These are phyloP conservation scores for Trematomus loennbergii DNA, from an alignment of 2,113 vertebrate genomes.

Conservation along the genomic window DNA sequence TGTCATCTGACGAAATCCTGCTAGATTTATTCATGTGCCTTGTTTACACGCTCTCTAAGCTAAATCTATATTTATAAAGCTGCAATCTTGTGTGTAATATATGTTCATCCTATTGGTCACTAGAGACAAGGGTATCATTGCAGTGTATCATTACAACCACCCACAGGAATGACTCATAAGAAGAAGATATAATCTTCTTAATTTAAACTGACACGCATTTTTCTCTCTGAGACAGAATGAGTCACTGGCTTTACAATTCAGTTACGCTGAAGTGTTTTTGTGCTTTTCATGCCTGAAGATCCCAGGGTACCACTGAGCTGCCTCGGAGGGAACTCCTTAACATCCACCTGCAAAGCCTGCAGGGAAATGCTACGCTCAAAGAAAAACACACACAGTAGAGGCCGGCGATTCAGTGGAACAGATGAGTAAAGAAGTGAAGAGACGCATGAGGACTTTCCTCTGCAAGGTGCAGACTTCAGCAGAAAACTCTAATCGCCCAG, in stretches of 20 bases:
- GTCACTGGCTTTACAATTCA: slow-evolving; percentile 57
- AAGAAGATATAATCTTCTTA: slow-evolving; percentile 2
- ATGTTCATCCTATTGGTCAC: background rate
- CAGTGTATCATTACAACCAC: slow-evolving; percentile 11
- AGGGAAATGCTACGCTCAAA: slow-evolving; percentile 35
- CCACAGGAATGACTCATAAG: slow-evolving; percentile 38
- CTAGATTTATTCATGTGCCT: background rate
- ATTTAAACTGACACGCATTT: slow-evolving; percentile 26
- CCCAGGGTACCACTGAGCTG: slow-evolving; percentile 33
- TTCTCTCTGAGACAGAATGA: slow-evolving; percentile 15
- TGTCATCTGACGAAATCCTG: slow-evolving; percentile 1
- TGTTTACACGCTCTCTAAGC: background rate
- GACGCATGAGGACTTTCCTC: slow-evolving; percentile 21
- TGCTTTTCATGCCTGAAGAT: slow-evolving; percentile 54
- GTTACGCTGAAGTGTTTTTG: slow-evolving; percentile 60
- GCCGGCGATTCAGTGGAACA: slow-evolving; percentile 21
- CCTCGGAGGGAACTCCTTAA: slow-evolving; percentile 42
- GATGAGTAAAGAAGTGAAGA: background rate
- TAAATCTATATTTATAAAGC: slow-evolving; percentile 16
- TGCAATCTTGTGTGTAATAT: background rate
- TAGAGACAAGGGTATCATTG: slow-evolving; percentile 13
- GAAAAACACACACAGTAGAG: slow-evolving; percentile 5
- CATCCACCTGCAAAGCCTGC: slow-evolving; percentile 43
- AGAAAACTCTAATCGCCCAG: background rate
- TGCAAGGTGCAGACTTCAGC: slow-evolving; percentile 34